Evolutionary conservation across 1,140 invertebrate species (phyloP), one percentile per base, ranked within the genome.

Genomic region (Pinna nobilis): DNA sequence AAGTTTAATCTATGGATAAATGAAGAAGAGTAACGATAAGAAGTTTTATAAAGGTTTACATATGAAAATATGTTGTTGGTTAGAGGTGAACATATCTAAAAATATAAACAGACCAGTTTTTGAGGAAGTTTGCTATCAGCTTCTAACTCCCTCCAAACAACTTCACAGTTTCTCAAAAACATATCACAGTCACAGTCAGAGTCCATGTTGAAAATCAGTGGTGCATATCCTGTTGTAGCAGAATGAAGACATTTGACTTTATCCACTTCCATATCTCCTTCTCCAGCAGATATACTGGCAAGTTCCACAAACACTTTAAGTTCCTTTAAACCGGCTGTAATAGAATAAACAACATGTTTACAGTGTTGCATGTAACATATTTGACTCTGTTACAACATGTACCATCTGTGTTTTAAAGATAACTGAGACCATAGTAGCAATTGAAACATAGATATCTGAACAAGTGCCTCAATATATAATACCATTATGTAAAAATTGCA

Each of bases 221-320:
- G 82, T 28, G 86, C 81, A 78, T 86, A 88, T 37, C 83, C 84
- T 37, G 79, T 85, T 0, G 81, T 82, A 1, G 85, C 82, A 28
- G 83, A 75, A 60, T 87, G 84, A 0, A 88, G 77, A 72, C 79
- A 84, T 25, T 77, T 70, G 18, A 85, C 84, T 44, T 80, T 78
- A 4, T 70, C 78, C 28, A 86, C 76, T 41, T 83, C 79, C 67
- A 79, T 76, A 37, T 84, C 78, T 28, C 81, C 82, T 70, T 87
- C 84, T 13, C 86, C 85, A 72, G 85, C 86, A 1, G 81, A 81
- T 28, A 86, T 87, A 69, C 76, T 83, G 11, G 86, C 86, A 39
- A 88, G 70, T 51, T 87, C 86, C 35, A 87, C 85, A 73, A 88
- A 83, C 20, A 88, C 85, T 47, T 87, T 87, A 32, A 88, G 55